Percentiles rank a stretch among this genome's conserved stretches.
Conservation (phyloP, 2,797 vertebrate genomes). For the Arrhamphus sclerolepis region DNA sequence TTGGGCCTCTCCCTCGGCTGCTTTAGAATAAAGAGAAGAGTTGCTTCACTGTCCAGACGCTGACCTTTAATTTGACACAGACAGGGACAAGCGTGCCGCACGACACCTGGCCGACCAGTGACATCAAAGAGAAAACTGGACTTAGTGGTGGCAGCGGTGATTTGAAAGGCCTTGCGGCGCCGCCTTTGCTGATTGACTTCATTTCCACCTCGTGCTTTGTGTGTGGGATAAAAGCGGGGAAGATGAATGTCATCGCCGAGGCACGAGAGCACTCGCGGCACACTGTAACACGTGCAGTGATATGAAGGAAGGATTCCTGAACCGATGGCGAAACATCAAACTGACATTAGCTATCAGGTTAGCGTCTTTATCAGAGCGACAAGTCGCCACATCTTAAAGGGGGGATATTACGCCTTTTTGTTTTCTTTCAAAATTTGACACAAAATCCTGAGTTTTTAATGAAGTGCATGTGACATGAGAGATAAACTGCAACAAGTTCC, state of each 20-base stretch:
- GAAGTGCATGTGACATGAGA: too few species aligned
- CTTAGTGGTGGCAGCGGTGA: slow-evolving; percentile 36
- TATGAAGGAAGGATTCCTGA: slow-evolving; percentile 21
- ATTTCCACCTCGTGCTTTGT: slow-evolving; percentile 58
- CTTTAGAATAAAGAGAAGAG: slow-evolving; percentile 67
- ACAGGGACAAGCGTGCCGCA: slow-evolving; percentile 50
- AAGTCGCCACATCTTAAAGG: not conserved
- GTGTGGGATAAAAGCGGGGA: slow-evolving; percentile 30
- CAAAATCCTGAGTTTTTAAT: too few species aligned
- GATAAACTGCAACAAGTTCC: too few species aligned
- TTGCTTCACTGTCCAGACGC: slow-evolving; percentile 71
- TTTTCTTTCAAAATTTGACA: too few species aligned
- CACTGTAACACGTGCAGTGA: slow-evolving; percentile 12
- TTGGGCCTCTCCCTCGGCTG: slow-evolving; percentile 69
- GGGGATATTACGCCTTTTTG: too few species aligned
- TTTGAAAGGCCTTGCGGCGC: slow-evolving; percentile 58
- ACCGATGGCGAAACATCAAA: too few species aligned
- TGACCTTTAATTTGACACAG: slow-evolving; percentile 78
- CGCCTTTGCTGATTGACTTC: slow-evolving; percentile 52
- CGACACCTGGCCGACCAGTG: slow-evolving; percentile 32
- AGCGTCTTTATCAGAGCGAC: not conserved
- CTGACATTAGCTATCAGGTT: too few species aligned
- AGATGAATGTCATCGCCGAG: slow-evolving; percentile 34
- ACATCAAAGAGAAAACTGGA: slow-evolving; percentile 60
- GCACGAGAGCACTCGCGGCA: slow-evolving; percentile 8